Evolutionary conservation across 1,140 invertebrate species (phyloP).

Genomic region (Scaptomyza montana): DNA sequence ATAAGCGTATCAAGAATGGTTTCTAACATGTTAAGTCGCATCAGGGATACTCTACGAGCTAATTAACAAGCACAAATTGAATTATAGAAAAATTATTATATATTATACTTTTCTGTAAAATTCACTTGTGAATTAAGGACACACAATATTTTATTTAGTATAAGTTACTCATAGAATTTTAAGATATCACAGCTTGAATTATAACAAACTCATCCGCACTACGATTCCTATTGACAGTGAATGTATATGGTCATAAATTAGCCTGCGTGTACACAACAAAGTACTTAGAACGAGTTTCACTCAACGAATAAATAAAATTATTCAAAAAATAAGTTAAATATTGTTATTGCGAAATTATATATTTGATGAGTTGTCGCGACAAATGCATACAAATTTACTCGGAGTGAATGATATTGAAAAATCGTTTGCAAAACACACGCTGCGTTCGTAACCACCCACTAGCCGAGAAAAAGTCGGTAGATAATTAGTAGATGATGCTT

Average conservation of each 20-base stretch:
- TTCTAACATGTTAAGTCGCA: neutral
- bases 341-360: constrained; percentile 63
- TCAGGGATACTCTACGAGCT: neutral
- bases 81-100: too few relatives aligned
- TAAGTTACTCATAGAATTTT: too few relatives aligned
- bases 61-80: neutral
- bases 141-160: too few relatives aligned
- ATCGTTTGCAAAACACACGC: constrained; percentile 9
- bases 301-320: constrained; percentile 29
- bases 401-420: constrained; percentile 14
- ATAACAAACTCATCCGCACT: too few relatives aligned
- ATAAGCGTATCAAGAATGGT: neutral
- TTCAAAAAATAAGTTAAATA: constrained; percentile 49
- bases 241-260: constrained; percentile 3
- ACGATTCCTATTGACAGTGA: constrained; percentile 5
- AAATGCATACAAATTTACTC: constrained; percentile 60
- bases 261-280: constrained; percentile 9
- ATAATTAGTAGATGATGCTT: neutral
- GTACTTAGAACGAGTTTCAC: constrained; percentile 26
- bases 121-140: too few relatives aligned
- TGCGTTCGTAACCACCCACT: constrained; percentile 9
- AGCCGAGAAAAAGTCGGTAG: neutral
- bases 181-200: neutral
- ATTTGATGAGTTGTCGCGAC: constrained; percentile 39
- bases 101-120: too few relatives aligned